Conservation (phyloP, 2,797 vertebrate species). For the Sparus aurata region DNA sequence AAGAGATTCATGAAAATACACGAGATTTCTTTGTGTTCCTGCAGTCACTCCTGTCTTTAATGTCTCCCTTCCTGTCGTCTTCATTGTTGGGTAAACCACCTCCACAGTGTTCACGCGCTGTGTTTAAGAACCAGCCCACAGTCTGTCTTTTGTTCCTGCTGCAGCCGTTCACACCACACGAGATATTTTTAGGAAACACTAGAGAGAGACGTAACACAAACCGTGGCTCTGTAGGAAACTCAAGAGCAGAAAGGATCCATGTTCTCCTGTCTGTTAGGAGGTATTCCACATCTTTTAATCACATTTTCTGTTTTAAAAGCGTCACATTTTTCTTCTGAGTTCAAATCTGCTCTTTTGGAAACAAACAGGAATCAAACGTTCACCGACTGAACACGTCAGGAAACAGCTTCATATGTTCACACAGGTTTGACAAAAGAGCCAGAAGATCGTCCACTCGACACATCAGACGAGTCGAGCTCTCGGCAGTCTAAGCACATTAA, state of each 20-base stretch:
- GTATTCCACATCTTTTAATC: not conserved
- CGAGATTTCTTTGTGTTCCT: not conserved
- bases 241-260: not conserved
- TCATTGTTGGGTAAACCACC: not conserved
- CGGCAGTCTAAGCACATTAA: too few relatives aligned
- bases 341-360: too few relatives aligned
- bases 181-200: constrained; percentile 5
- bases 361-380: too few relatives aligned
- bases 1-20: too few relatives aligned
- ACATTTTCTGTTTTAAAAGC: not conserved
- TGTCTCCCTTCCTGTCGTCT: not conserved
- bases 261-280: not conserved
- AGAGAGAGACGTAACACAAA: not conserved
- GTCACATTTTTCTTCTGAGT: not conserved
- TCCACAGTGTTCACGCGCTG: not conserved
- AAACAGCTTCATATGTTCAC: too few relatives aligned
- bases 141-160: not conserved
- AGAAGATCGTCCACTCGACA: too few relatives aligned
- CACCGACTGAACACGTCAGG: too few relatives aligned
- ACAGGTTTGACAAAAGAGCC: too few relatives aligned
- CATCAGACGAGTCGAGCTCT: too few relatives aligned
- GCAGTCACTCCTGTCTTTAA: not conserved
- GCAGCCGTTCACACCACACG: constrained; percentile 4
- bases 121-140: constrained; percentile 2
- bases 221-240: not conserved